Evolutionary conservation across 2,113 vertebrate genomes (phyloP).

Genomic region (Bubo blakistoni): DNA sequence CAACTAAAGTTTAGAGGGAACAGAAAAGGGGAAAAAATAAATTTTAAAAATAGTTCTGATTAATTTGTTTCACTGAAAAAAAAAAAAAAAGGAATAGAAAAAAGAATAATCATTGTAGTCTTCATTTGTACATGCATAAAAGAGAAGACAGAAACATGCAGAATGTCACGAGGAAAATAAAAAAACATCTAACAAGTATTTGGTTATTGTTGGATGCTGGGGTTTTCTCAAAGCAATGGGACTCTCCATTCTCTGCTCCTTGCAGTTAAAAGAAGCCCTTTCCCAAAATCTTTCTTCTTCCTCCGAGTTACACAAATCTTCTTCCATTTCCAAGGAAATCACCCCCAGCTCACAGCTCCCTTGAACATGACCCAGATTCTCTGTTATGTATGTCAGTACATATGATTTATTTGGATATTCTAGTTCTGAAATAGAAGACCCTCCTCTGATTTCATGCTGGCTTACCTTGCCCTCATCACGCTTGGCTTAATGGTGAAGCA

Average conservation of each 20-base stretch:
- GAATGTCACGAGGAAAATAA: neutral
- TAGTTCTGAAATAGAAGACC: neutral
- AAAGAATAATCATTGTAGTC: neutral
- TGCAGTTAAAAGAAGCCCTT: neutral
- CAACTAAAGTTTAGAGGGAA: neutral
- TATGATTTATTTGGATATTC: neutral
- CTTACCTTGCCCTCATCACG: neutral
- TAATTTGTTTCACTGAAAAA: neutral
- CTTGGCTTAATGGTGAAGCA: neutral
- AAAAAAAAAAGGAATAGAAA: neutral
- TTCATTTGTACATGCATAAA: neutral
- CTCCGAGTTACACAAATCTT: neutral
- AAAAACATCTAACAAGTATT: neutral
- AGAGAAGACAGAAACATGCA: neutral
- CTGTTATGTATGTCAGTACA: neutral
- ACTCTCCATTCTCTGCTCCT: neutral
- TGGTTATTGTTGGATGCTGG: neutral
- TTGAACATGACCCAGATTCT: neutral
- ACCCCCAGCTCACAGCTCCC: neutral
- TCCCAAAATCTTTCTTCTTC: neutral
- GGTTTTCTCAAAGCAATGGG: neutral
- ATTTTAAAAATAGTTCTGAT: conserved; percentile 3
- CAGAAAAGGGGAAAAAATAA: neutral
- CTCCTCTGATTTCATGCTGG: neutral
- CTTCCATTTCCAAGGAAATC: neutral